Evolutionary conservation across 2,113 vertebrate species (phyloP), one percentile per base, ranked within the genome.

Genomic region (Pluvialis apricaria): DNA sequence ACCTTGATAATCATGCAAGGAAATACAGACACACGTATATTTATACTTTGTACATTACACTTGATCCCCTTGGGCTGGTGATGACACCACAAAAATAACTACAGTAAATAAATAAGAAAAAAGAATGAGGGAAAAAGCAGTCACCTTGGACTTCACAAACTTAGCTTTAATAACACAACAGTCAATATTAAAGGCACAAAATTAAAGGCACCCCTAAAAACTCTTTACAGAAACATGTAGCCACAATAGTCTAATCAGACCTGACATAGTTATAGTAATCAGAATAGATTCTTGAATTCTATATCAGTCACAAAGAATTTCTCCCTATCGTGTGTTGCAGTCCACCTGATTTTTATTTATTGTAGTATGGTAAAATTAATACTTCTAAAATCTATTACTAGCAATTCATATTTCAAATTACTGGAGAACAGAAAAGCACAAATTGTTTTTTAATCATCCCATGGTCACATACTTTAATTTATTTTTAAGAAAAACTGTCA

Each of bases 201-300:
- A 82, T 4, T 5, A 52, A 86, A 60, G n/a, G n/a, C n/a, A 82
- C 20, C 42, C 64, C 57, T 44, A 31, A 58, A 66, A 87, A 70
- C 25, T 54, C 18, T 71, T 70, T 18, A 73, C 3, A 64, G 45
- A 73, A 73, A 70, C 21, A 16, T 7, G 7, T 18, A 73, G 26
- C 15, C 68, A 34, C 32, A 79, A n/a, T 19, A 42, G 17, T 78
- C 42, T 82, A 47, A 42, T 83, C 29, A 84, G 11, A 51, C 15
- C 13, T 51, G 21, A 49, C 0, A 1, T 1, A 32, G 26, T 54
- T 82, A 47, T 70, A n/a, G n/a, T n/a, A n/a, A n/a, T n/a, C n/a
- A n/a, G n/a, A n/a, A n/a, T n/a, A n/a, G 29, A 72, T 47, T 49
- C 34, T 71, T 57, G 18, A 87, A 57, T 75, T 87, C 49, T 58